These are phyloP conservation scores for Agrypnia vestita DNA, from an alignment of 1,140 invertebrate genomes.

Conservation along the genomic window DNA sequence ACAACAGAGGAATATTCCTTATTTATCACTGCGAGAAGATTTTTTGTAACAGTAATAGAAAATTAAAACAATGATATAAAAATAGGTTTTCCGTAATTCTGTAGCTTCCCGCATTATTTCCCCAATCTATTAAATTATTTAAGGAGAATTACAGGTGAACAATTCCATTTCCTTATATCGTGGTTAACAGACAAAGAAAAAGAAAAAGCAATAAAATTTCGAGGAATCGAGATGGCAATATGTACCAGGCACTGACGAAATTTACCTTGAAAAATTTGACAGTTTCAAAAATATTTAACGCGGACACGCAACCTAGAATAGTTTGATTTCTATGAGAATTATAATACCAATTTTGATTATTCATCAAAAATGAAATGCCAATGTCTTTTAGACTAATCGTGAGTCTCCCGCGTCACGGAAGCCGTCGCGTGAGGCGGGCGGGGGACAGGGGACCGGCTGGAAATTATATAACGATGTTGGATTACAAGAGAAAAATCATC, in stretches of 20 bases:
- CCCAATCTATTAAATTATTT: background rate
- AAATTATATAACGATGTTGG: background rate
- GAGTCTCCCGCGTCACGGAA: background rate
- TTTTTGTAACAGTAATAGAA: no score
- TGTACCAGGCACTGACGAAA: no score
- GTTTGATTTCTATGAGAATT: conserved; percentile 1
- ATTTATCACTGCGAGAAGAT: no score
- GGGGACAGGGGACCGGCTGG: background rate
- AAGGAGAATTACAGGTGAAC: background rate
- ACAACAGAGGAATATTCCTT: no score
- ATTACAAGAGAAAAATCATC: background rate
- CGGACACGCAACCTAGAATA: background rate
- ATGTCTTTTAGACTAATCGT: background rate
- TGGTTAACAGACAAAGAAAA: background rate
- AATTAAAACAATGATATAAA: no score
- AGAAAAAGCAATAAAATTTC: background rate
- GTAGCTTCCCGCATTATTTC: no score
- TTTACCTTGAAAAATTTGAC: no score
- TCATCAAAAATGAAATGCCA: conserved; percentile 18
- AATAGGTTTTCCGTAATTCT: no score
- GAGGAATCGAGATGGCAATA: no score
- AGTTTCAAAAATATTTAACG: background rate
- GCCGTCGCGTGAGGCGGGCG: conserved; percentile 12
- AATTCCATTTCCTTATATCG: no score
- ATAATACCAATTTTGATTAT: background rate